Conservation (phyloP, 92 coral and sea anemone species). For the Heteractis magnifica region DNA sequence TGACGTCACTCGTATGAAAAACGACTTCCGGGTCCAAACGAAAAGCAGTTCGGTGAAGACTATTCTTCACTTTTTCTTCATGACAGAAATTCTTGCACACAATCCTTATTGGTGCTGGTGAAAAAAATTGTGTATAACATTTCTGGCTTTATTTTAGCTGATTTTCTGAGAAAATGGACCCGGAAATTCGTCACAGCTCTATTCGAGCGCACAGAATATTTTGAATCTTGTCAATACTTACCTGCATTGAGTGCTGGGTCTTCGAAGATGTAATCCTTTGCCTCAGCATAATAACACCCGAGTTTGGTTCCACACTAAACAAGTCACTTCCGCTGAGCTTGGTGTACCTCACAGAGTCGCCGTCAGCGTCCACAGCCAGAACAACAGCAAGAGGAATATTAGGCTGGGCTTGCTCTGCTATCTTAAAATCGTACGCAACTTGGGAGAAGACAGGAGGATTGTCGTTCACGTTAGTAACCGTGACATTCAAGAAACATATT, state of each 20-base stretch:
- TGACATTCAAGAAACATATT: conserved; percentile 61
- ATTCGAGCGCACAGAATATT: no score
- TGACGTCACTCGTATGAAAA: no score
- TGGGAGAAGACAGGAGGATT: conserved; percentile 64
- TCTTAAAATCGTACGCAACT: conserved; percentile 44
- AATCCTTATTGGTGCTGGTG: no score
- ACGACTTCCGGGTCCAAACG: no score
- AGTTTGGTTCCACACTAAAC: conserved; percentile 46
- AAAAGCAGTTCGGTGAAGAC: no score
- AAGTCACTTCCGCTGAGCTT: conserved; percentile 43
- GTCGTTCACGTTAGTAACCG: conserved; percentile 78
- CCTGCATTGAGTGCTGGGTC: conserved; percentile 58
- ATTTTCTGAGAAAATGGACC: no score
- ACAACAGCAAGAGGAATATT: conserved; percentile 68
- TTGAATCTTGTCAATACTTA: not conserved
- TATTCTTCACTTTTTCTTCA: no score
- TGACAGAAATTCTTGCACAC: no score
- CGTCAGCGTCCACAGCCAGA: conserved; percentile 61
- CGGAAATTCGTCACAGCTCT: no score
- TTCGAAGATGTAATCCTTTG: conserved; percentile 30
- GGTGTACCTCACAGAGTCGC: conserved; percentile 39
- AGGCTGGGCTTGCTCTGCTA: conserved; percentile 60
- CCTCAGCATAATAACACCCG: conserved; percentile 61
- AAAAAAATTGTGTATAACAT: no score
- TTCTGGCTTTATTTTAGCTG: no score